Base-by-base conservation (phyloP, 2,113 vertebrate species). In the Catharus minimus region DNA sequence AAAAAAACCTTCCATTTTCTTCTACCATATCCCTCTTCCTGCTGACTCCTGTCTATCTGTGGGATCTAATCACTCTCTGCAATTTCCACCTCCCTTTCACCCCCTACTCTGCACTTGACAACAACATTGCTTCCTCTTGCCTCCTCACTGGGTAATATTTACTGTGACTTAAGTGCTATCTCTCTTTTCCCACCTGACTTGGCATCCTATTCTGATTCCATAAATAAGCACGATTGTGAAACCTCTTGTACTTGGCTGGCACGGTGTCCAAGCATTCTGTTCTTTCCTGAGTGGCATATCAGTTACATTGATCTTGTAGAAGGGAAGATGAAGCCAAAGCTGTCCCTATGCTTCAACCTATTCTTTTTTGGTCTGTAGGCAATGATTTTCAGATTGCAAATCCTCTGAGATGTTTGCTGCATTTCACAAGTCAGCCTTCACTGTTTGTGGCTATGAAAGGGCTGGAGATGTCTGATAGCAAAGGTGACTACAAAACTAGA, bases 151-250 rank as follows among this genome's bases (percentile, higher is more conserved):
- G 57, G 56, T 56, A 82, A 72, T 44, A 92, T 90, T 95, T 95
- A 33, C 88, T 74, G 75, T 89, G 69, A 85, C 60, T 86, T 27
- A 38, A 88, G 80, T 5, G 7, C 28, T 69, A 55, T 68, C n/a
- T 94, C 69, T 94, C 93, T 94, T 95, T 97, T 92, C 75, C 67
- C 92, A 95, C 91, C 84, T 96, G 93, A 91, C 90, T 93, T 93
- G 93, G 86, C 92, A 94, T 82, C 36, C 33, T 82, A 65, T 76
- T 96, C 76, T 71, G 80, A 93, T 90, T 95, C 82, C 76, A 90
- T 86, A 92, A 93, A 89, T 86, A 90, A 86, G 24, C 1, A 1
- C 39, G 49, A 76, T 92, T 93, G 90, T 28, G 68, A 95, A 69
- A 81, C 26, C 11, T 53, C 30, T 62, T 93, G 93, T 82, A 44